phyloP scores from a whole-genome alignment of 2,888 invertebrate genomes.

The Diplolepis rosae region DNA sequence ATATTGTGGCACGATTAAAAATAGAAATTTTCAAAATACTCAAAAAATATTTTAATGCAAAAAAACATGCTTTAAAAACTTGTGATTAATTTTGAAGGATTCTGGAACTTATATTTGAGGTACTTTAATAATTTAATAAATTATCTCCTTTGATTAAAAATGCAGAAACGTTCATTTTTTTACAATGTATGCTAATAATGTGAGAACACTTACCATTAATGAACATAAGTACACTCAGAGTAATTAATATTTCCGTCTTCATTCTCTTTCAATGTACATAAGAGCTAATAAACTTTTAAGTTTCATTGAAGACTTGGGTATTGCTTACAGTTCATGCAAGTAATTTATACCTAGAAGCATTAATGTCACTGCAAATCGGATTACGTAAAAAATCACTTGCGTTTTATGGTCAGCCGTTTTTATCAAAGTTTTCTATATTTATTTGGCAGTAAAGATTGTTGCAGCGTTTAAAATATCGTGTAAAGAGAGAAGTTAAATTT shows the following conservation, averaged over 20 bases:
- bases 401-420: neutral
- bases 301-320: no score
- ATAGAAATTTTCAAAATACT: no score
- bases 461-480: neutral
- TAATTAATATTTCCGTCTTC: neutral
- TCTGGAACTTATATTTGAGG: no score
- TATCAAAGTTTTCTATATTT: neutral
- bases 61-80: no score
- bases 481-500: neutral
- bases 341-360: neutral
- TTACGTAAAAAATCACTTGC: neutral
- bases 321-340: neutral
- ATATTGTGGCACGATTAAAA: no score
- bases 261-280: neutral
- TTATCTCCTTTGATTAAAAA: neutral
- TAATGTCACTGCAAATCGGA: neutral
- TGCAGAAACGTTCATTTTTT: neutral
- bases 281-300: neutral
- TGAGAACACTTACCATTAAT: neutral
- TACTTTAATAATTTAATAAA: no score
- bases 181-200: neutral
- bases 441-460: neutral
- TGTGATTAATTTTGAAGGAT: no score
- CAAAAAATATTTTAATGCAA: no score
- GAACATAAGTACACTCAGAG: neutral